phyloP scores from a whole-genome alignment of 1,140 invertebrate genomes.

The Galleria mellonella region DNA sequence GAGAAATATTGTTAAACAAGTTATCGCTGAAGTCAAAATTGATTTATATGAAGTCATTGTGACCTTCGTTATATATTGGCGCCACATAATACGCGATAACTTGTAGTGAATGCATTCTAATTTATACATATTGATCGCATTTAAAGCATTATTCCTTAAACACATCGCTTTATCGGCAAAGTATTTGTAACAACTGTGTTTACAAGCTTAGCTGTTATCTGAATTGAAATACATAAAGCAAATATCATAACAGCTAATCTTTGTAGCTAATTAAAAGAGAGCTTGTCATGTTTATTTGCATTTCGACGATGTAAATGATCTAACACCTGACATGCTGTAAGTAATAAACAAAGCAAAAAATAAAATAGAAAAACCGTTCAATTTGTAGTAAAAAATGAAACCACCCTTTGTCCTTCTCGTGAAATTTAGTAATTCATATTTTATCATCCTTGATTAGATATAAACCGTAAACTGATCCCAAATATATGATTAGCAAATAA shows the following conservation, averaged over 20 bases:
- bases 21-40: conserved; percentile 64
- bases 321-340: conserved; percentile 2
- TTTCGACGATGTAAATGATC: conserved; percentile 18
- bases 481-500: conserved; percentile 4
- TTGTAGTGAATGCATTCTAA: conserved; percentile 50
- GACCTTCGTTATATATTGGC: conserved; percentile 40
- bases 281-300: conserved; percentile 67
- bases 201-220: conserved; percentile 54
- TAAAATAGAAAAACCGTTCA: background rate
- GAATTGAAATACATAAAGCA: conserved; percentile 2
- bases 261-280: conserved; percentile 40
- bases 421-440: too few relatives aligned
- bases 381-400: background rate
- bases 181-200: conserved; percentile 35
- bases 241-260: conserved; percentile 44
- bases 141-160: conserved; percentile 49
- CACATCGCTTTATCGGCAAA: conserved; percentile 68
- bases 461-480: conserved; percentile 2
- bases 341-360: background rate
- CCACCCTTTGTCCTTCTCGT: background rate
- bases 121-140: conserved; percentile 62
- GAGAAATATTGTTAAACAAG: conserved; percentile 51
- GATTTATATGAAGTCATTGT: conserved; percentile 22
- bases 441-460: background rate
- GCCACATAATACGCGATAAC: conserved; percentile 54